These are phyloP conservation scores for Corythornis cristatus DNA, from an alignment of 2,113 vertebrate species.

Conservation along the genomic window DNA sequence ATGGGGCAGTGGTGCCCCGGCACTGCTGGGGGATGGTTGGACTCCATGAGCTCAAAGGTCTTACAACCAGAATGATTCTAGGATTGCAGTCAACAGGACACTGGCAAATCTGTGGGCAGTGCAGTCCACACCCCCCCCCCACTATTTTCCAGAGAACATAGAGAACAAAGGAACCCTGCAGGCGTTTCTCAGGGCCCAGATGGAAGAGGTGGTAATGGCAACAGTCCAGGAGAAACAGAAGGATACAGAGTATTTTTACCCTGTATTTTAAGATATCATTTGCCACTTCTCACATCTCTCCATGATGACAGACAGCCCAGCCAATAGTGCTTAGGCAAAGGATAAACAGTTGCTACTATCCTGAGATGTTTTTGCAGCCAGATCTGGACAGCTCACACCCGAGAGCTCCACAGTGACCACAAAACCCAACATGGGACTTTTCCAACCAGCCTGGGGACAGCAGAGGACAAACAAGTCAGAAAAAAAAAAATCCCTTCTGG, in stretches of 20 bases:
- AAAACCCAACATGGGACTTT: rapidly evolving
- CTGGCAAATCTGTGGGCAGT: neutral
- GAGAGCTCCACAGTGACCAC: neutral
- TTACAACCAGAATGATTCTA: too few relatives aligned
- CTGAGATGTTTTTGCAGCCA: neutral
- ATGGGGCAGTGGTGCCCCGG: too few relatives aligned
- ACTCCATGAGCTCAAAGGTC: too few relatives aligned
- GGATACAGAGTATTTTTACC: slow-evolving; percentile 3
- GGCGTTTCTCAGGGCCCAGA: neutral
- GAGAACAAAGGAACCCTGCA: neutral
- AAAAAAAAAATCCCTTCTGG: neutral
- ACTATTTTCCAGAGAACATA: neutral
- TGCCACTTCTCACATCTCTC: neutral
- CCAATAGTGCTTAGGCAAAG: rapidly evolving
- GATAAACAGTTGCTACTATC: neutral
- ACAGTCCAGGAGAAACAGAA: neutral
- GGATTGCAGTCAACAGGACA: neutral
- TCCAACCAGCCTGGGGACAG: neutral
- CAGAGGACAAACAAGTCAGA: rapidly evolving
- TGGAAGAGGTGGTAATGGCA: slow-evolving; percentile 19
- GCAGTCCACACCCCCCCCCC: neutral
- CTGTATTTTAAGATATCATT: slow-evolving; percentile 42
- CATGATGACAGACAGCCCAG: neutral
- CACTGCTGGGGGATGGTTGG: too few relatives aligned
- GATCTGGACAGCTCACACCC: neutral